Conservation (phyloP, 2,113 vertebrate genomes). For the Neotoma lepida region DNA sequence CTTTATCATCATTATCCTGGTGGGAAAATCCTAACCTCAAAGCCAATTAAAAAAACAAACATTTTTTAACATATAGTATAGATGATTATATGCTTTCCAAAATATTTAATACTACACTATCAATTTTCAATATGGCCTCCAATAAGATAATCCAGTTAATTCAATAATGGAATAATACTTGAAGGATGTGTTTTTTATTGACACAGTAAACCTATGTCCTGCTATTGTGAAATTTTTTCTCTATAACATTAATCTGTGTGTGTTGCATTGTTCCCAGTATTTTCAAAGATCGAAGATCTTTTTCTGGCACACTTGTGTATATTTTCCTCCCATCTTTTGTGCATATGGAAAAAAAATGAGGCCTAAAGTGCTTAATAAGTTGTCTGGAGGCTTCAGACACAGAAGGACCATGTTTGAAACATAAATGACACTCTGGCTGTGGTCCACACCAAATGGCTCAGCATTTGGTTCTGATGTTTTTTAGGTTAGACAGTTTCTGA, state of each 20-base stretch:
- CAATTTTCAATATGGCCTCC: neutral
- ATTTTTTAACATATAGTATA: neutral
- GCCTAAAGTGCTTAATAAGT: neutral
- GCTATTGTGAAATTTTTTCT: neutral
- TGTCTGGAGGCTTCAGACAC: neutral
- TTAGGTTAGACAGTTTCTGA: slow-evolving; percentile 21
- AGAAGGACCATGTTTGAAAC: neutral
- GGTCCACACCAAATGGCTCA: neutral
- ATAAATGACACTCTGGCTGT: neutral
- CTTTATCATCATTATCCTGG: neutral
- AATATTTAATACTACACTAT: neutral
- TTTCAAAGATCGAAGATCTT: neutral
- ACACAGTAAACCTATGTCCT: neutral
- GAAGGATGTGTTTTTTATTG: neutral
- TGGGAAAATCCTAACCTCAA: neutral
- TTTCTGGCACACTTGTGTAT: neutral
- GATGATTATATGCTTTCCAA: neutral
- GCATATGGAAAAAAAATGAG: neutral
- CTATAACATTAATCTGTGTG: neutral
- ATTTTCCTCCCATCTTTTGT: neutral
- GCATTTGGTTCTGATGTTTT: neutral
- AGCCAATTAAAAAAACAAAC: neutral
- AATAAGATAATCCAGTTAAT: neutral
- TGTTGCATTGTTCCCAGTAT: neutral
- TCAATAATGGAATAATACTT: neutral